Conservation (phyloP, 2,113 vertebrate species). For the Megaceryle maxima region DNA sequence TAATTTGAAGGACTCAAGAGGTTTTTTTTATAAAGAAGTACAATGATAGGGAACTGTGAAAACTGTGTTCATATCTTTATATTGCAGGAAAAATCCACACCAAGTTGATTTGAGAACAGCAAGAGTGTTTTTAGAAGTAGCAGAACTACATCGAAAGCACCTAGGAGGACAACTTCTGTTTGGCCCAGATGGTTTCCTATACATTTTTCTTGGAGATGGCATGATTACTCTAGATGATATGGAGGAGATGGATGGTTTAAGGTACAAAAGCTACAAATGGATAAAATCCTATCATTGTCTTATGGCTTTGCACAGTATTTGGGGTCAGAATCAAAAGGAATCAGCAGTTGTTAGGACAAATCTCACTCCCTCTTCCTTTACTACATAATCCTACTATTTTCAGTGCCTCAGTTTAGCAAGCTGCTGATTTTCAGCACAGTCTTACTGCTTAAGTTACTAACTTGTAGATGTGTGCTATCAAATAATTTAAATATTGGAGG, state of each 20-base stretch:
- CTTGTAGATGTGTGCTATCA: neutral
- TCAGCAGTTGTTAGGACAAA: neutral
- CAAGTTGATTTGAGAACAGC: constrained; percentile 90
- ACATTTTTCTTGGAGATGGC: constrained; percentile 94
- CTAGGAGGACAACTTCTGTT: constrained; percentile 95
- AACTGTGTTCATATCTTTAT: neutral
- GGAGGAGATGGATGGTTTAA: constrained; percentile 99
- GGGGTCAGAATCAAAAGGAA: neutral
- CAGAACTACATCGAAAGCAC: constrained; percentile 94
- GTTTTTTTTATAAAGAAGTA: neutral
- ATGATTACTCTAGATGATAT: constrained; percentile 99
- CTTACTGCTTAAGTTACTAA: neutral
- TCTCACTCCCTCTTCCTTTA: neutral
- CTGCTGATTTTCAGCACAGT: neutral
- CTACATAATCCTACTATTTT: neutral
- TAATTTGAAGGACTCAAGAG: neutral
- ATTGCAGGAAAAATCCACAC: constrained; percentile 91
- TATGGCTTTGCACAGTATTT: neutral
- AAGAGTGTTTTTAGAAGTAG: constrained; percentile 92
- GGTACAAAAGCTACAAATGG: constrained; percentile 74
- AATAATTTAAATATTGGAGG: neutral
- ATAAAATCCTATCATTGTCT: neutral
- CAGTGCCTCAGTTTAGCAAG: neutral
- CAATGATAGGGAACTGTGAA: neutral
- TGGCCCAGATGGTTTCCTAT: constrained; percentile 89